Base-by-base conservation (phyloP, 1,140 invertebrate genomes). In the Micrasema minimum region DNA sequence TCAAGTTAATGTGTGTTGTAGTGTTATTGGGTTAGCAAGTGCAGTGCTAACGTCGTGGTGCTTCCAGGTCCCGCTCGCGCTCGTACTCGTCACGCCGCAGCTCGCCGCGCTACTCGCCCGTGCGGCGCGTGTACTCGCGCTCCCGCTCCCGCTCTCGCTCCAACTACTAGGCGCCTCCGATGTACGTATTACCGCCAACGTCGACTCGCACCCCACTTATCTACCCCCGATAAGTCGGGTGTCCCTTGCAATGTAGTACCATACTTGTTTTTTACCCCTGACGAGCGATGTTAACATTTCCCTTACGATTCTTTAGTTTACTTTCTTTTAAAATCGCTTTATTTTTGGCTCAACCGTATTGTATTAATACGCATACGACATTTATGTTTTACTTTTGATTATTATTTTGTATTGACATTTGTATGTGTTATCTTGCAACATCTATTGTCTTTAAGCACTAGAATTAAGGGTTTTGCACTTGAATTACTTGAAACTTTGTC, bases 81-180 rank as follows among this genome's bases (percentile, higher is more conserved):
- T 87, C 86, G 48, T 94, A 91, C 78, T 96, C 95, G 53, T 88
- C 91, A 61, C 88, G 92, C 70, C 89, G 96, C 75, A 92, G 93
- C 62, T 92, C 94, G 71, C 91, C 90, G 64, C 92, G 91, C 4
- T 93, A 95, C 83, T 96, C 94, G 55, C 92, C 95, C 50, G 92
- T 94, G 72, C 90, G 91, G 66, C 88, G 92, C 81, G 90, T 88
- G 78, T 91, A 90, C 81, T 91, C 93, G 78, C 89, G 92, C 83
- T 93, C 93, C 70, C 88, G 91, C 72, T 87, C 84, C 82, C 87
- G 83, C 76, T 81, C 81, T 57, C 81, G 82, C 75, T 80, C 79
- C 77, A 83, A 85, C 79, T 85, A 85, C 79, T 87, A 80, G 59
- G 23, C 41, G n/a, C 77, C 78, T 48, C 74, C 35, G 26, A 31